phyloP scores from a whole-genome alignment of 2,888 invertebrate genomes.

The Nemotelus pantherinus region DNA sequence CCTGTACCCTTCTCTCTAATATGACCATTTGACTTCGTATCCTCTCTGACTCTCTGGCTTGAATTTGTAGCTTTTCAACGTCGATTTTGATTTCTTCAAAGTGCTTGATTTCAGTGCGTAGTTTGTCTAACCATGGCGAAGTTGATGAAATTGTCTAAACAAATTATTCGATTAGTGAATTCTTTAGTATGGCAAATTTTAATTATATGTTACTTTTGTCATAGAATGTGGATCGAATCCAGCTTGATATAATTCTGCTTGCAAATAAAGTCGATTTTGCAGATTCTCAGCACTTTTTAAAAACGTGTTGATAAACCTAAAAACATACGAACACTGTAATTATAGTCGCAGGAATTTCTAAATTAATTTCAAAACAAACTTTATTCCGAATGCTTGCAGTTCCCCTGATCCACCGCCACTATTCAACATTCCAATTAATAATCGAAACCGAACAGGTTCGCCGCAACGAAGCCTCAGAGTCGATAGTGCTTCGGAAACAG shows the following conservation, averaged over 20 bases:
- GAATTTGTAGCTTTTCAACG: slow-evolving; percentile 77
- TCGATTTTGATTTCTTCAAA: slow-evolving; percentile 84
- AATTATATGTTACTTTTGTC: slow-evolving; percentile 61
- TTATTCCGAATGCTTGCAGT: slow-evolving; percentile 81
- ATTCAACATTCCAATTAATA: slow-evolving; percentile 88
- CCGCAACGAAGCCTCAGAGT: slow-evolving; percentile 87
- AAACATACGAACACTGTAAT: slow-evolving; percentile 43
- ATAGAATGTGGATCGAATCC: slow-evolving; percentile 72
- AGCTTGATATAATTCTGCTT: slow-evolving; percentile 85
- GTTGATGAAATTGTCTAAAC: slow-evolving; percentile 73
- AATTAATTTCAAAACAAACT: slow-evolving; percentile 55
- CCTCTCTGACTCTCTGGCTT: slow-evolving; percentile 75
- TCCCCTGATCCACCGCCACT: slow-evolving; percentile 79
- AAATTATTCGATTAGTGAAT: slow-evolving; percentile 30
- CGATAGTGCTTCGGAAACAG: slow-evolving; percentile 90
- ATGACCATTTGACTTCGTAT: slow-evolving; percentile 76
- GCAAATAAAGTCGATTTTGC: slow-evolving; percentile 83
- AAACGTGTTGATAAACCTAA: slow-evolving; percentile 82
- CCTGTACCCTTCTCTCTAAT: slow-evolving; percentile 78
- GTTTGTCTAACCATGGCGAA: slow-evolving; percentile 71
- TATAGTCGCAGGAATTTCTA: neutral
- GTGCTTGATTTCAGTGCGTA: slow-evolving; percentile 76
- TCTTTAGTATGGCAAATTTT: slow-evolving; percentile 1
- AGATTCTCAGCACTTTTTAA: slow-evolving; percentile 78
- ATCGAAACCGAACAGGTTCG: slow-evolving; percentile 91